Evolutionary conservation across 2,888 invertebrate genomes (phyloP).

Genomic region (Endotricha flammealis): DNA sequence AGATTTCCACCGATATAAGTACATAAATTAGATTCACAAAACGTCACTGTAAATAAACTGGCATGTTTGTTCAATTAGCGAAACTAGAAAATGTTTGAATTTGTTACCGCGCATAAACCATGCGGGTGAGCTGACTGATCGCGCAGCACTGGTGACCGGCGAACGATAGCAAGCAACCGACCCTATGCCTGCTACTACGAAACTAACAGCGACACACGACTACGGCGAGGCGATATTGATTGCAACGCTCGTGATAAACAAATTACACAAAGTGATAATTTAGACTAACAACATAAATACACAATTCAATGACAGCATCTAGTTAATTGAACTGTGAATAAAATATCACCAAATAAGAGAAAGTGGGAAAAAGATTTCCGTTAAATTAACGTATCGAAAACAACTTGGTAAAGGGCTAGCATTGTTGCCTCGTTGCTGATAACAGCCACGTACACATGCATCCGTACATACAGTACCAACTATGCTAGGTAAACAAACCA

Average conservation of each 20-base stretch:
- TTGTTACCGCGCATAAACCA: slow-evolving; percentile 49
- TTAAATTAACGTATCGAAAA: background rate
- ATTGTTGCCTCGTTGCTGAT: slow-evolving; percentile 50
- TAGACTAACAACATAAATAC: background rate
- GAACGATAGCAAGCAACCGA: slow-evolving; percentile 71
- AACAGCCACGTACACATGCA: slow-evolving; percentile 40
- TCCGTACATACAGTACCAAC: slow-evolving; percentile 29
- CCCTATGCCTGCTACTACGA: slow-evolving; percentile 63
- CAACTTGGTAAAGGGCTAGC: slow-evolving; percentile 37
- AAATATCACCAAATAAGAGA: too few species aligned
- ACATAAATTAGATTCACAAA: slow-evolving; percentile 53
- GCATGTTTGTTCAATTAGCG: slow-evolving; percentile 51
- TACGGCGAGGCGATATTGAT: slow-evolving; percentile 14
- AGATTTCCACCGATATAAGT: slow-evolving; percentile 46
- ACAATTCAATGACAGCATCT: too few species aligned
- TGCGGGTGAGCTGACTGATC: slow-evolving; percentile 61
- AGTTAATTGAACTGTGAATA: too few species aligned
- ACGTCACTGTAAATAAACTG: slow-evolving; percentile 63
- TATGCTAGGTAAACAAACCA: slow-evolving; percentile 35
- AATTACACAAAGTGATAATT: slow-evolving; percentile 1
- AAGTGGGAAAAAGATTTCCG: background rate
- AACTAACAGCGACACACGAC: slow-evolving; percentile 34
- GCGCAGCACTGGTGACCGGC: slow-evolving; percentile 68
- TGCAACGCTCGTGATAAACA: slow-evolving; percentile 1
- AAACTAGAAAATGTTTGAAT: slow-evolving; percentile 33